A percentile compares a stretch with the other conserved stretches of the same genome.
These are phyloP conservation scores for Muntiacus muntjak DNA, from an alignment of 2,113 vertebrate species.

Conservation along the genomic window DNA sequence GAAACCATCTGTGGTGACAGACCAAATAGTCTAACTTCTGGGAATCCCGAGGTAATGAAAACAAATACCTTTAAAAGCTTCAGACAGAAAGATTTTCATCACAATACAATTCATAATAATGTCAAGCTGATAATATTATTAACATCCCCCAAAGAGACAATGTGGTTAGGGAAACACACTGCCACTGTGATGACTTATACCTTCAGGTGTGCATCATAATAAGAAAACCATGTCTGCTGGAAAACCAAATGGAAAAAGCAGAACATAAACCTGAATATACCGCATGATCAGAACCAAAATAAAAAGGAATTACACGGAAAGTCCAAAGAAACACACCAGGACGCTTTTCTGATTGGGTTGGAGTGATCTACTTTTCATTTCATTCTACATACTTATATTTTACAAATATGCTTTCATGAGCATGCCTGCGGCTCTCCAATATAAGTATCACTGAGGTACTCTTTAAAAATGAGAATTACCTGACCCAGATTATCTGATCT, in stretches of 20 bases:
- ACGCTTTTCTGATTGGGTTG: too few relatives aligned
- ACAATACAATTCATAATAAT: neutral
- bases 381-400: neutral
- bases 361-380: neutral
- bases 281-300: neutral
- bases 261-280: too few relatives aligned
- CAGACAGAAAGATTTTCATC: neutral
- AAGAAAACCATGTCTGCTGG: neutral
- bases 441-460: neutral
- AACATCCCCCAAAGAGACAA: neutral
- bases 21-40: neutral
- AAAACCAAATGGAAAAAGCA: neutral
- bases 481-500: neutral
- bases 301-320: neutral
- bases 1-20: neutral
- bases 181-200: neutral
- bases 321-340: neutral
- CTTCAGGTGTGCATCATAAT: neutral
- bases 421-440: accelerated
- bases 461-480: neutral
- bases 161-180: neutral
- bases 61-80: neutral
- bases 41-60: neutral
- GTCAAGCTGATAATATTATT: neutral
- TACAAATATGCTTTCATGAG: too few relatives aligned